A percentile compares a stretch with the other conserved stretches of the same genome.
phyloP scores from a whole-genome alignment of 92 coral and sea anemone genomes.

The Phenganax stokvisi region DNA sequence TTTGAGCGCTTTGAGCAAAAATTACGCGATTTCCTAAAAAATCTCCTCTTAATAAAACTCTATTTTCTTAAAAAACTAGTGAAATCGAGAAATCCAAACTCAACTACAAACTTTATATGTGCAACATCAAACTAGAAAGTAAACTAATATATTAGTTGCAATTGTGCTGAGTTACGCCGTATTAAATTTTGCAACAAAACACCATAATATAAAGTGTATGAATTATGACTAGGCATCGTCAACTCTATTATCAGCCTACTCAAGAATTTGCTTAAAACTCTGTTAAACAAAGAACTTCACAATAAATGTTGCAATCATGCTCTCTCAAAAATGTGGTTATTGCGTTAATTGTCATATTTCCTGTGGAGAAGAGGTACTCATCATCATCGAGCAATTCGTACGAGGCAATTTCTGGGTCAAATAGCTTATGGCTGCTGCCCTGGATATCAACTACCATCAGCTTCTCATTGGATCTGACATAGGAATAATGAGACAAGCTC shows the following conservation, averaged over 20 bases:
- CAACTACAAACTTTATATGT: neutral
- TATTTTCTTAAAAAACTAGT: neutral
- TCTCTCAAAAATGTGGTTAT: conserved; percentile 2
- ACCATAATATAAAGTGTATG: neutral
- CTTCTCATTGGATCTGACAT: conserved; percentile 17
- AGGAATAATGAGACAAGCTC: conserved; percentile 45
- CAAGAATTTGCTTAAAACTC: neutral
- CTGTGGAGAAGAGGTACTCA: neutral
- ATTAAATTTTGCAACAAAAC: neutral
- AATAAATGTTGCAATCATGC: conserved; percentile 2
- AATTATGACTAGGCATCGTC: neutral
- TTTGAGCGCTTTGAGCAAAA: neutral
- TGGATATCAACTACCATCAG: conserved; percentile 46
- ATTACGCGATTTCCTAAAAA: too few relatives aligned
- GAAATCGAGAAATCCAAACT: neutral
- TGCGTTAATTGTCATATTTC: conserved; percentile 3
- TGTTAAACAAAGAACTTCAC: neutral
- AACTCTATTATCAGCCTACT: neutral
- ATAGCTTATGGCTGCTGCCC: conserved; percentile 46
- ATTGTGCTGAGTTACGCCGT: neutral
- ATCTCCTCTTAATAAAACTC: neutral
- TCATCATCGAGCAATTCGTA: neutral
- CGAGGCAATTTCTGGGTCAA: conserved; percentile 29
- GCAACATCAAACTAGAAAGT: neutral
- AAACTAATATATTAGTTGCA: neutral